A percentile compares a stretch with the other conserved stretches of the same genome.
These are phyloP conservation scores for Drosophila insularis DNA, from an alignment of 1,140 invertebrate genomes.

Conservation along the genomic window DNA sequence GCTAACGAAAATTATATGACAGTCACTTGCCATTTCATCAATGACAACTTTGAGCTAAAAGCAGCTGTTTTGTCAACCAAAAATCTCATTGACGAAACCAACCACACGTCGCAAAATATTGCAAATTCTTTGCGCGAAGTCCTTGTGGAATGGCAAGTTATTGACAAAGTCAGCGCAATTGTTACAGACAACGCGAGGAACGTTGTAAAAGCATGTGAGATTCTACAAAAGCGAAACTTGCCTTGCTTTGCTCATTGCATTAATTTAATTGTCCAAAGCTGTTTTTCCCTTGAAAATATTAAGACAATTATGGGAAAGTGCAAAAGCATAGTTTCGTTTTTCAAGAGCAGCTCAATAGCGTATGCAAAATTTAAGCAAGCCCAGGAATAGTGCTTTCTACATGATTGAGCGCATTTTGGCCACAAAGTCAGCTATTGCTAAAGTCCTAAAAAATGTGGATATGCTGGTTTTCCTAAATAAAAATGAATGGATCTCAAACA, in stretches of 20 bases:
- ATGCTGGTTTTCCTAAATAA: not conserved
- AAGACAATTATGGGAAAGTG: not conserved
- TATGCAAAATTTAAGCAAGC: constrained; percentile 9
- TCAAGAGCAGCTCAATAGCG: constrained; percentile 4
- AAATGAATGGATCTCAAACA: too few species aligned
- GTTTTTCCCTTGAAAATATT: not conserved
- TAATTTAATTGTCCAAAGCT: not conserved
- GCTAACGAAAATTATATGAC: constrained; percentile 22
- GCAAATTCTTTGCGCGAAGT: not conserved
- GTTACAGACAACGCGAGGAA: constrained; percentile 1
- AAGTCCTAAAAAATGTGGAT: not conserved
- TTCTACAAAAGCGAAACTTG: not conserved
- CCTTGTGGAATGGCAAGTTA: not conserved
- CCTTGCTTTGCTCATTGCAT: constrained; percentile 2
- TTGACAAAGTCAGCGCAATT: constrained; percentile 2
- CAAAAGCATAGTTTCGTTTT: constrained; percentile 9
- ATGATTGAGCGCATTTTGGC: constrained; percentile 2
- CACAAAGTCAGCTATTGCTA: not conserved
- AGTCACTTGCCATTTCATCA: constrained; percentile 22
- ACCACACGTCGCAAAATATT: constrained; percentile 14
- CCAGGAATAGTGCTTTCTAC: constrained; percentile 1
- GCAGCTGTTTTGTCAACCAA: constrained; percentile 19
- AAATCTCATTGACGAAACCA: constrained; percentile 8
- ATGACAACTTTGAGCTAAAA: constrained; percentile 2
- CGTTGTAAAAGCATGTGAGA: not conserved